Evolutionary conservation across 2,888 invertebrate genomes (phyloP), one percentile per base, ranked within the genome.

Genomic region (Cylindroiulus punctatus): DNA sequence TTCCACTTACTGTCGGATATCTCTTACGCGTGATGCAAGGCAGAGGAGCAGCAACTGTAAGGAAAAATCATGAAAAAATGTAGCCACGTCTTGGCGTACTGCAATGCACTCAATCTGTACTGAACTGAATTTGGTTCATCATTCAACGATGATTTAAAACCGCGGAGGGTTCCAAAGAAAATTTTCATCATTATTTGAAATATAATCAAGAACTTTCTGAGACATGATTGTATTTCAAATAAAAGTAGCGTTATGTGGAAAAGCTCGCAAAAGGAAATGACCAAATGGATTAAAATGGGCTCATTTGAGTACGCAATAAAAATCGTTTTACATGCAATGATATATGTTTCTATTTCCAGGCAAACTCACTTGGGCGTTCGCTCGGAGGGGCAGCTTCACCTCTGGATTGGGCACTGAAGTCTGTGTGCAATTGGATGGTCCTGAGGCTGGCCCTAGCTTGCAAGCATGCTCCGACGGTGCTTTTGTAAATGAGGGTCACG

Each of bases 401-500:
- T 19, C 22, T 22, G 22, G 57, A 22, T 22, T 65, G 4, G 7
- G 57, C 57, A 8, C 2, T 22, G 7, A 8, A 1, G 22, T 22
- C 57, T 0, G n/a, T 22, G 3, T 22, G 22, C 57, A 65, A 10
- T 22, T 22, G 57, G 57, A 65, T 47, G 47, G 44, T 84, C 32
- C 47, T 47, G 47, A 32, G 30, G 22, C 47, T 44, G 17, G 32
- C 84, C 0, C 47, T 65, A 8, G 36, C 57, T 5, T 42, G 22
- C 26, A 81, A n/a, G n/a, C 86, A 86, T 14, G 44, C 86, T 5
- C 52, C 47, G 36, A 86, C n/a, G 30, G 86, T 84, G n/a, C 36
- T 86, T 5, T 86, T 82, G 44, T 86, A 86, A 7, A 86, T 14
- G 32, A 42, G 36, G 26, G 44, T 86, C 36, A 57, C 83, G 92